Base-by-base conservation (phyloP, 2,797 vertebrate species). In the Cyprinella venusta region DNA sequence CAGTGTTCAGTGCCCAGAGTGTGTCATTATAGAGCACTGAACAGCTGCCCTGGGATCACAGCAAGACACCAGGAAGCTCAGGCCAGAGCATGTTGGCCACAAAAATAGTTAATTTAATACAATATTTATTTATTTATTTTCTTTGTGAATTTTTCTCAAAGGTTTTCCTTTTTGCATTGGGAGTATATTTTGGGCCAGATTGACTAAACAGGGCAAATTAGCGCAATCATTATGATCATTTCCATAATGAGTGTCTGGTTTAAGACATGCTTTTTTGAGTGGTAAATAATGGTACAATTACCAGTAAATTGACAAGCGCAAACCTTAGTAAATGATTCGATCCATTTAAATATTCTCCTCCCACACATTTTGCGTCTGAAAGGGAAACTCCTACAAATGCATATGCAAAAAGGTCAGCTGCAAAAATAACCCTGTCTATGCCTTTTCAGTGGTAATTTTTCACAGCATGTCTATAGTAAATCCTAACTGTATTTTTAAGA, bases 61-160 rank as follows among this genome's bases (percentile, higher is more conserved):
- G 24, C 56, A 63, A 64, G 75, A 42, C 75, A 78, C n/a, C n/a
- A 24, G 52, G 19, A 54, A 56, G 30, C 54, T 76, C 54, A 45
- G 16, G 56, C 8, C 38, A 24, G 21, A 24, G 54, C 54, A 59
- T 36, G 33, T 36, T 75, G 8, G 15, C n/a, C 71, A 26, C 33
- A 40, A 5, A n/a, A n/a, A n/a, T 24, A 24, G 12, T 24, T 12
- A 0, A 59, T 24, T 59, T 59, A 12, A 56, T 56, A 0, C 12
- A 59, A 24, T 6, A 21, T 67, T 6, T 68, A 30, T 45, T 30
- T 48, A 26, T 15, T 48, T 42, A 7, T 13, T 50, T 24, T 26
- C 21, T 70, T 71, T 71, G 8, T 50, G 15, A 52, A 72, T 19
- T 21, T 18, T 54, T 5, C 9, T 48, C 19, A 15, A 24, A n/a